phyloP scores from a whole-genome alignment of 1,140 invertebrate species.

The Daktulosphaira vitifoliae region DNA sequence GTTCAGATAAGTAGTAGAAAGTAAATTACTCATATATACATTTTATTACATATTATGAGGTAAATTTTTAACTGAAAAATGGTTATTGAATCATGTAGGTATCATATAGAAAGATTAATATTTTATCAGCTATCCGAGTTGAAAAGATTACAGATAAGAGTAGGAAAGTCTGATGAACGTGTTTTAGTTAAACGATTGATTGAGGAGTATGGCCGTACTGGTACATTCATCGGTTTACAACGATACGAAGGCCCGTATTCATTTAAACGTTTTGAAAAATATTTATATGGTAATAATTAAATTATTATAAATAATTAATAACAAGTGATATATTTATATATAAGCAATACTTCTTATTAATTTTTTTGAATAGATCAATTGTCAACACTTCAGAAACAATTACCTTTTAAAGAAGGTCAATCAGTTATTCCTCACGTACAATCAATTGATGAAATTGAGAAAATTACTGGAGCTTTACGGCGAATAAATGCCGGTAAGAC shows the following conservation, averaged over 20 bases:
- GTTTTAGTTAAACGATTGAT: slow-evolving; percentile 75
- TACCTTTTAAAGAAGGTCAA: slow-evolving; percentile 34
- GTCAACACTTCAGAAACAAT: slow-evolving; percentile 1
- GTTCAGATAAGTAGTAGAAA: slow-evolving; percentile 46
- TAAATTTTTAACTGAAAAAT: too few relatives aligned
- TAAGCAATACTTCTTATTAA: neutral
- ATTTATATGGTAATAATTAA: slow-evolving; percentile 63
- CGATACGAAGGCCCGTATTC: slow-evolving; percentile 63
- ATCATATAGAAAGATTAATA: slow-evolving; percentile 83
- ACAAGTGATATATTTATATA: neutral
- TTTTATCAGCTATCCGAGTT: slow-evolving; percentile 89
- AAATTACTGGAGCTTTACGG: slow-evolving; percentile 49
- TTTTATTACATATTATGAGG: too few relatives aligned
- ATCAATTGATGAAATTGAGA: slow-evolving; percentile 52
- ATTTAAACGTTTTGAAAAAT: slow-evolving; percentile 82
- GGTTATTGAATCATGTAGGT: slow-evolving; percentile 47
- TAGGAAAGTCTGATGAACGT: slow-evolving; percentile 78
- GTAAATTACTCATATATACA: slow-evolving; percentile 40
- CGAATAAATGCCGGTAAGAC: slow-evolving; percentile 40
- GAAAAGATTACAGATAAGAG: slow-evolving; percentile 83
- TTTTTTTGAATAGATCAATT: slow-evolving; percentile 13
- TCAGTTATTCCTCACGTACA: slow-evolving; percentile 45
- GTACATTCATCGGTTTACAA: slow-evolving; percentile 58
- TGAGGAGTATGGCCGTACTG: slow-evolving; percentile 71
- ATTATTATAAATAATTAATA: neutral